phyloP scores from a whole-genome alignment of 2,888 invertebrate genomes.

The Agonopterix alstromeriana region DNA sequence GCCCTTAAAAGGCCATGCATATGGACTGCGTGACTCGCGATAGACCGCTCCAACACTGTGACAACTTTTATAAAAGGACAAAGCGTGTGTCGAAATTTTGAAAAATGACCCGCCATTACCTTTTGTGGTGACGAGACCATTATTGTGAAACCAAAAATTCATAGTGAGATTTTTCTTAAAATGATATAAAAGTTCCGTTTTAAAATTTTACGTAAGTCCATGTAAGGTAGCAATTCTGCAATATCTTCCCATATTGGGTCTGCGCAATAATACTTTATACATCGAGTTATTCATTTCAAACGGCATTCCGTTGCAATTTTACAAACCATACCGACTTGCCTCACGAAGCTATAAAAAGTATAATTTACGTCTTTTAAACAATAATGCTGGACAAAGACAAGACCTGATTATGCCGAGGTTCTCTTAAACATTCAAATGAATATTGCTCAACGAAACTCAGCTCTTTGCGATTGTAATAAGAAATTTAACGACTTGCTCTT shows the following conservation, averaged over 20 bases:
- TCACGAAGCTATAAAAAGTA: neutral
- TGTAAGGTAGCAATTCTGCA: neutral
- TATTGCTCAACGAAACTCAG: neutral
- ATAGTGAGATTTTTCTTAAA: neutral
- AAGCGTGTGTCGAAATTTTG: slow-evolving; percentile 17
- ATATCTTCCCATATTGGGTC: slow-evolving; percentile 1
- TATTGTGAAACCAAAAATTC: slow-evolving; percentile 1
- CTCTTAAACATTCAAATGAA: slow-evolving; percentile 7
- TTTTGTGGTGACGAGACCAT: neutral
- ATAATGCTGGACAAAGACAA: slow-evolving; percentile 32
- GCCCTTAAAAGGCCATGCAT: slow-evolving; percentile 53
- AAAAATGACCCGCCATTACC: slow-evolving; percentile 10
- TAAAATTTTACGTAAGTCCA: neutral
- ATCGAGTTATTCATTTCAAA: neutral
- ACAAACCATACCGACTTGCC: neutral
- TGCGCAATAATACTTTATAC: neutral
- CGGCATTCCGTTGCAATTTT: neutral
- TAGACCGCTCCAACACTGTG: slow-evolving; percentile 3
- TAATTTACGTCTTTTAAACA: slow-evolving; percentile 15
- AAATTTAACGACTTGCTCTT: slow-evolving; percentile 5
- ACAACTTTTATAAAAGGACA: slow-evolving; percentile 12
- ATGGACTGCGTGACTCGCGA: slow-evolving; percentile 22
- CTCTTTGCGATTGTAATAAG: neutral
- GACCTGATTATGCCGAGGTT: slow-evolving; percentile 34
- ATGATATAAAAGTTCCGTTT: too few relatives aligned